Base-by-base conservation (phyloP, 2,113 vertebrate genomes). In the Lagopus muta region DNA sequence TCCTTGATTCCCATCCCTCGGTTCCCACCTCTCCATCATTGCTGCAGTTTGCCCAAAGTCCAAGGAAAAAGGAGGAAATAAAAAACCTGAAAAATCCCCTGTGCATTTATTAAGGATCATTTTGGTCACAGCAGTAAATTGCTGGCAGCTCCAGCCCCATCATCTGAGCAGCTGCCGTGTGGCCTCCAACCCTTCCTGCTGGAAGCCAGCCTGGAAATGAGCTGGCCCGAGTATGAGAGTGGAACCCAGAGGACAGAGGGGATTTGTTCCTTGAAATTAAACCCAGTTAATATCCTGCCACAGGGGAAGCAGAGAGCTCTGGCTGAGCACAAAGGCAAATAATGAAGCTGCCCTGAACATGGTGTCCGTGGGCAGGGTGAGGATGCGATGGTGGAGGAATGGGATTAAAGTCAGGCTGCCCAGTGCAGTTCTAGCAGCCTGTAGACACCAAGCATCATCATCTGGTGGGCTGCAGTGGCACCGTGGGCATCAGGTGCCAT, bases 171-270 rank as follows among this genome's bases (percentile, higher is more conserved):
- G 86, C 66, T 93, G 78, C 86, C 82, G 80, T 80, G 86, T 73
- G 79, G 86, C 89, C 74, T 95, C 89, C 74, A 90, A 88, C 52
- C 64, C 79, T 92, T 69, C 48, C 65, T 48, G 82, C 74, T 93
- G 94, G 89, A 95, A 65, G 24, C 45, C 74, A 81, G 82, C 92
- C 86, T 95, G 89, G 89, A 93, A 90, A 87, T 43, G 55, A 89
- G 79, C 70, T 89, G 74, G 92, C 65, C 65, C 30, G 34, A 60
- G 64, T 22, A 81, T 48, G 54, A 38, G 50, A 52, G 74, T 77
- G 47, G 48, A 87, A 42, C 86, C 48, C 30, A 0, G 66, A 76
- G 69, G 54, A 13, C 14, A 54, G 36, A 54, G 58, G 79, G 47
- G 60, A 60, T 73, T 73, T 81, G 17, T 73, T 89, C 92, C 86